phyloP scores from a whole-genome alignment of 2,113 vertebrate species.

The Cisticola juncidis region DNA sequence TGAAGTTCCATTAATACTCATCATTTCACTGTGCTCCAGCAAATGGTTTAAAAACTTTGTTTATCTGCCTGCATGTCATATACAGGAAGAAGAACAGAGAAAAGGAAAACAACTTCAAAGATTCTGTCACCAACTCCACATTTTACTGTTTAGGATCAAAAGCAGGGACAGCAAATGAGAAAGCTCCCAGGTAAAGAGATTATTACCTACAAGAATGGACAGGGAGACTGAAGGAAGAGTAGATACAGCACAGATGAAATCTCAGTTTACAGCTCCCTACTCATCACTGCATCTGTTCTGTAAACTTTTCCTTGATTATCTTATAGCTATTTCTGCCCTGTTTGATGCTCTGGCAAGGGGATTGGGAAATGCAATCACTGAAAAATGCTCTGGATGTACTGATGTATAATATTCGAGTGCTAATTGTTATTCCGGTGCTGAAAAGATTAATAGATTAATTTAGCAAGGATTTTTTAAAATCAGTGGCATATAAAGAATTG shows the following conservation, averaged over 20 bases:
- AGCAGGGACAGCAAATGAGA: background rate
- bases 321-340: background rate
- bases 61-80: background rate
- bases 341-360: background rate
- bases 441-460: background rate
- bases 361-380: background rate
- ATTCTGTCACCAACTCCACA: background rate
- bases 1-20: background rate
- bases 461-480: background rate
- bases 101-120: background rate
- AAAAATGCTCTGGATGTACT: background rate
- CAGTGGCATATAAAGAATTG: background rate
- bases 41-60: background rate
- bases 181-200: conserved; percentile 29
- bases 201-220: background rate
- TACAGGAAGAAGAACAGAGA: background rate
- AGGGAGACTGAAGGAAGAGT: background rate
- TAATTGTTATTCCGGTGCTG: background rate
- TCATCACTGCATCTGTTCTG: background rate
- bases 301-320: background rate
- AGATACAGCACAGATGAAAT: background rate
- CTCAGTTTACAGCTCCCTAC: background rate
- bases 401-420: background rate
- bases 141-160: conserved; percentile 23
- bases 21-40: background rate